A percentile compares a stretch with the other conserved stretches of the same genome.
These are phyloP conservation scores for Drosophila suboccidentalis DNA, from an alignment of 2,888 invertebrate species.

Conservation along the genomic window DNA sequence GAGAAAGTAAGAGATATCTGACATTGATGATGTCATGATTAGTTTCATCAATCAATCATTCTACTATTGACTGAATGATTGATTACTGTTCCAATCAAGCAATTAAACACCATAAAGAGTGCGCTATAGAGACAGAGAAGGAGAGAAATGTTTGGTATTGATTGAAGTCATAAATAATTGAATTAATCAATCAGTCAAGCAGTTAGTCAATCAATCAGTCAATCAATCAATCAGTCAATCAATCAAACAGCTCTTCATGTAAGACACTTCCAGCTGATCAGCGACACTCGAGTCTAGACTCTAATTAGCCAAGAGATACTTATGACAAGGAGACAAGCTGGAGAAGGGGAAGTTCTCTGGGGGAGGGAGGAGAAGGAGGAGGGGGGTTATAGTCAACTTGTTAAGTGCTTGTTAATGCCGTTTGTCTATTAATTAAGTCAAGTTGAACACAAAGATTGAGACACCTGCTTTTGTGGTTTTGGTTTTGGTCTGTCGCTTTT, in stretches of 20 bases:
- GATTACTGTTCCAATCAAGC: too few relatives aligned
- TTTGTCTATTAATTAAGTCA: conserved; percentile 15
- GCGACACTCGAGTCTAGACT: not conserved
- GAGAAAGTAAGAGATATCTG: too few relatives aligned
- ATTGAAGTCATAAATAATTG: too few relatives aligned
- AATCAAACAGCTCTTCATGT: not conserved
- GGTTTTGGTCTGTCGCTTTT: conserved; percentile 49
- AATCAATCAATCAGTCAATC: not conserved
- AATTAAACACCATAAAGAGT: not conserved
- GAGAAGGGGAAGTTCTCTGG: too few relatives aligned
- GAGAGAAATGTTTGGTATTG: too few relatives aligned
- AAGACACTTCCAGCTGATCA: conserved; percentile 1
- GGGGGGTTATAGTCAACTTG: not conserved
- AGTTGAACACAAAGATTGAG: not conserved
- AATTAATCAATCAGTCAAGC: not conserved
- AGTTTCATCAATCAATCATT: too few relatives aligned
- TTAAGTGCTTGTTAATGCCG: conserved; percentile 57
- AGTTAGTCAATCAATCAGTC: not conserved
- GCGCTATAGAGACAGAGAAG: too few relatives aligned
- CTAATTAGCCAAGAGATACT: not conserved
- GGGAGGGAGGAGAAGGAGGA: not conserved
- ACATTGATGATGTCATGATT: too few relatives aligned
- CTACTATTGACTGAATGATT: too few relatives aligned
- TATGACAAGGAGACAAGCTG: too few relatives aligned
- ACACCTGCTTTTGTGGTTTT: conserved; percentile 50